Evolutionary conservation across 2,797 vertebrate species (phyloP).

Genomic region (Eleutherodactylus coqui): DNA sequence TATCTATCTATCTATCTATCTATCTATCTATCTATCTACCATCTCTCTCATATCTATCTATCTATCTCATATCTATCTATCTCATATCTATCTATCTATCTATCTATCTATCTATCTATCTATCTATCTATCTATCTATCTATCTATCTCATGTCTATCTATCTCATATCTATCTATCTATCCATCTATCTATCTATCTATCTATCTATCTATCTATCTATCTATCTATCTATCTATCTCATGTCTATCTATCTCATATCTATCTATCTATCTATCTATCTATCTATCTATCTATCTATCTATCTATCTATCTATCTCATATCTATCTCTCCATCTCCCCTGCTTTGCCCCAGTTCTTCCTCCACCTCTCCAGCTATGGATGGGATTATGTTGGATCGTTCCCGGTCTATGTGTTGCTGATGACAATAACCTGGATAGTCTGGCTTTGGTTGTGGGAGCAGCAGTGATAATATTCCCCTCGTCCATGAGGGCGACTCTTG

Average conservation of each 20-base stretch:
- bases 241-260: not conserved
- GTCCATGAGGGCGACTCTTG: conserved; percentile 25
- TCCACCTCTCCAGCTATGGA: not conserved
- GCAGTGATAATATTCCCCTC: not conserved
- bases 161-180: not conserved
- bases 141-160: too few species aligned
- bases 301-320: conserved; percentile 16
- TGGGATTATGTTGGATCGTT: not conserved
- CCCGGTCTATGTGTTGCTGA: not conserved
- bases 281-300: too few species aligned
- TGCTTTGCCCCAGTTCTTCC: not conserved
- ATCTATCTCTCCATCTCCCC: conserved; percentile 57
- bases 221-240: conserved; percentile 1
- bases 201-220: not conserved
- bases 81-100: not conserved
- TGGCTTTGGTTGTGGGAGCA: conserved; percentile 38
- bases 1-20: not conserved
- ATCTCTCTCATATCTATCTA: not conserved
- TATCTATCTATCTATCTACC: not conserved
- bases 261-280: conserved; percentile 9
- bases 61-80: not conserved
- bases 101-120: not conserved
- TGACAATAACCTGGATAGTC: conserved; percentile 8
- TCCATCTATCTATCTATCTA: not conserved
- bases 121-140: not conserved